Evolutionary conservation across 2,888 invertebrate genomes (phyloP).

Genomic region (Athetis lepigone): DNA sequence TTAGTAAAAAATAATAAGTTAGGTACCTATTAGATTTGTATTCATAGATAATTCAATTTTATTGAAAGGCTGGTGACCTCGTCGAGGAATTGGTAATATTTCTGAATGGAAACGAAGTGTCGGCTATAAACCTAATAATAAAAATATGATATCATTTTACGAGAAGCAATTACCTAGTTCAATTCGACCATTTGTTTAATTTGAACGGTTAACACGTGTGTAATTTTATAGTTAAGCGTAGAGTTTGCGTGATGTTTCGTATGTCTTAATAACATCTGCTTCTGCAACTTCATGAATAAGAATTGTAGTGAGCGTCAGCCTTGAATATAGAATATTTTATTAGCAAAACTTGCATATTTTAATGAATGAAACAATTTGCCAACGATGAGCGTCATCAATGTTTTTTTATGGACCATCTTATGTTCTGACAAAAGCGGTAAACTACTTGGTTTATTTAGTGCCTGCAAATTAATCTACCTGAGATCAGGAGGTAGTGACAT

Average conservation of each 20-base stretch:
- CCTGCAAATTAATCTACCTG: slow-evolving; percentile 53
- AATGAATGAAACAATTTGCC: slow-evolving; percentile 1
- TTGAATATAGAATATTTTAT: background rate
- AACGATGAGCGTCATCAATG: slow-evolving; percentile 17
- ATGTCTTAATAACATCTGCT: slow-evolving; percentile 6
- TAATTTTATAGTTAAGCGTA: slow-evolving; percentile 15
- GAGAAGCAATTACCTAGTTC: slow-evolving; percentile 13
- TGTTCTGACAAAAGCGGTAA: slow-evolving; percentile 22
- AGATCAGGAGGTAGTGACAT: slow-evolving; percentile 67
- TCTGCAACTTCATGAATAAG: background rate
- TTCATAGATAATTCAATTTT: slow-evolving; percentile 22
- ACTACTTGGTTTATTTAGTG: slow-evolving; percentile 33
- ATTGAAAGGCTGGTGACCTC: slow-evolving; percentile 51
- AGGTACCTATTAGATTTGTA: slow-evolving; percentile 22
- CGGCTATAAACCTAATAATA: slow-evolving; percentile 9
- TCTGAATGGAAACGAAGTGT: slow-evolving; percentile 30
- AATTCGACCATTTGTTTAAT: slow-evolving; percentile 21
- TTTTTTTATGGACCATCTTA: slow-evolving; percentile 16
- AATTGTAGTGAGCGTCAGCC: background rate
- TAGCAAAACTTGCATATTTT: background rate
- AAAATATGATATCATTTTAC: slow-evolving; percentile 19
- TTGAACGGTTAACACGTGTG: slow-evolving; percentile 13
- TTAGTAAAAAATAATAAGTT: background rate
- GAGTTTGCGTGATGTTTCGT: slow-evolving; percentile 16
- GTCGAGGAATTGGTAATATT: slow-evolving; percentile 26